Conservation (phyloP, 1,140 invertebrate genomes). For the Aleiodes sp. region DNA sequence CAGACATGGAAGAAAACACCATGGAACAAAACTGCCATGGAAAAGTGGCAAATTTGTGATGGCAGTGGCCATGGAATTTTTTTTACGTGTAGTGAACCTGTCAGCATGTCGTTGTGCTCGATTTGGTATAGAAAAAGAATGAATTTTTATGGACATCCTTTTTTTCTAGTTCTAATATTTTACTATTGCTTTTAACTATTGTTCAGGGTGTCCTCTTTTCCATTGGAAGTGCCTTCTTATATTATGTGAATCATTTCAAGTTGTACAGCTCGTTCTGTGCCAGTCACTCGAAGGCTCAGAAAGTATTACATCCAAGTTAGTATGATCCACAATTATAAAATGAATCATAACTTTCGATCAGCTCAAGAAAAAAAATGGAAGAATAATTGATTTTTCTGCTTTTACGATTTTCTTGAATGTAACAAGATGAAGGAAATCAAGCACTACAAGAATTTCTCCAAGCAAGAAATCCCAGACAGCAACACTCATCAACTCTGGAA, state of each 20-base stretch:
- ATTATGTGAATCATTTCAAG: slow-evolving; percentile 99
- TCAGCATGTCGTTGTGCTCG: too few relatives aligned
- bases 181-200: slow-evolving; percentile 17
- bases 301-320: slow-evolving; percentile 97
- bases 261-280: slow-evolving; percentile 99
- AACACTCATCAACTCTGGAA: slow-evolving; percentile 96
- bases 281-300: slow-evolving; percentile 98
- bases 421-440: slow-evolving; percentile 92
- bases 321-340: slow-evolving; percentile 53
- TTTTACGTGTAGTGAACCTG: too few relatives aligned
- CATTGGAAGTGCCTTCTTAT: slow-evolving; percentile 95
- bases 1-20: too few relatives aligned
- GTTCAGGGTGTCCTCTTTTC: slow-evolving; percentile 92
- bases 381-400: slow-evolving; percentile 41
- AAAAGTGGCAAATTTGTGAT: too few relatives aligned
- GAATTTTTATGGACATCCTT: too few relatives aligned
- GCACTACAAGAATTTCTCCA: slow-evolving; percentile 94
- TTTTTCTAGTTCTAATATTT: too few relatives aligned
- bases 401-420: too few relatives aligned
- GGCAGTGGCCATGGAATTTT: too few relatives aligned
- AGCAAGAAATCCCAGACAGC: slow-evolving; percentile 92
- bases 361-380: slow-evolving; percentile 24
- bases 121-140: too few relatives aligned
- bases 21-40: too few relatives aligned
- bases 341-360: slow-evolving; percentile 8